Base-by-base conservation (phyloP, 2,888 invertebrate genomes). In the Pachycephus smyrnensis region DNA sequence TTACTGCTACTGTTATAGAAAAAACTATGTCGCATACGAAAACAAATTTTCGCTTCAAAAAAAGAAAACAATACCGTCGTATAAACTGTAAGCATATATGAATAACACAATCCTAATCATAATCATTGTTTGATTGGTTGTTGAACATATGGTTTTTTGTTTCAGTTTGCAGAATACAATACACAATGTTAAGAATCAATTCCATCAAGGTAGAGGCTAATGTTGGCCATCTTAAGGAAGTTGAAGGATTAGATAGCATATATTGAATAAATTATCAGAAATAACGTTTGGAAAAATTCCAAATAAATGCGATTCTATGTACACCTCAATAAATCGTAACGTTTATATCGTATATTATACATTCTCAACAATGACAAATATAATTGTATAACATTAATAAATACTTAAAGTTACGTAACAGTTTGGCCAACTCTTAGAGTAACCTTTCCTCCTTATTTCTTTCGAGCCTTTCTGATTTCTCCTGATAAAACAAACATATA, bases 1-100 rank as follows among this genome's bases (percentile, higher is more conserved):
- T 98, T 0, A 94, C 95, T 80, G 98, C 96, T 0, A 97, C 97
- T 32, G 93, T 97, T 0, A 95, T 97, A 75, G 97, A 97, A 78
- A 97, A 97, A 91, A 96, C 96, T 0, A 92, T 97, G 15, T 96
- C 96, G 0, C 96, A 96, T 87, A 96, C 96, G 2, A 95, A 95
- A 91, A 95, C 96, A 37, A 94, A 95, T 87, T 97, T 97, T 86
- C 94, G 94, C 80, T 95, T 96, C 91, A 95, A 94, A 86, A 93
- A 94, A 84, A 95, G 96, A 92, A 96, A 97, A 92, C 96, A 97
- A 86, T 96, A 92, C 86, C 94, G 94, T 92, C 94, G 96, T 84
- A 95, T 96, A 69, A 95, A 96, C 88, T 97, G 94, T 94, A 91
- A 93, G 93, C 91, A 55, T 23, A 82, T 75, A 75, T 35, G 35